Percentiles rank a stretch among this genome's conserved stretches.
Evolutionary conservation across 2,797 vertebrate genomes (phyloP).

Genomic region (Spinus olivaceus): DNA sequence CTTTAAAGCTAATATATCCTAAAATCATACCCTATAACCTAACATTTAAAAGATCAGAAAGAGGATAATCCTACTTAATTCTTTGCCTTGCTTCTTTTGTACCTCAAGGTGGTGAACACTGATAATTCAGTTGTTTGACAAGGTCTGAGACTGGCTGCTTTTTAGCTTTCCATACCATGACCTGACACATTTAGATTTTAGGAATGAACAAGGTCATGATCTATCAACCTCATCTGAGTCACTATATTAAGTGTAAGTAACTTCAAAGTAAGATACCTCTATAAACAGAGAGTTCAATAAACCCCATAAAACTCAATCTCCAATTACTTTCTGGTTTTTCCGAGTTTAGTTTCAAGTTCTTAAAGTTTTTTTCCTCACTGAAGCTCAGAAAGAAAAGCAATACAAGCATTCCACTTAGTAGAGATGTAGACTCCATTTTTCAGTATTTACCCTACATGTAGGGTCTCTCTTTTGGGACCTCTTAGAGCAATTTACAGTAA

Average conservation of each 20-base stretch:
- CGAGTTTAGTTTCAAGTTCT: neutral
- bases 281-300: neutral
- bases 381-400: neutral
- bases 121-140: neutral
- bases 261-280: neutral
- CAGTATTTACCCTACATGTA: neutral
- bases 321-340: neutral
- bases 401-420: neutral
- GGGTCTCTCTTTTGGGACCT: neutral
- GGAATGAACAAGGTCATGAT: neutral
- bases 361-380: neutral
- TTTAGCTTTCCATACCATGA: neutral
- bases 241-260: neutral
- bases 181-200: neutral
- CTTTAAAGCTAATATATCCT: neutral
- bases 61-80: constrained; percentile 17
- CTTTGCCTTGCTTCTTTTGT: neutral
- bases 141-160: neutral
- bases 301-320: neutral
- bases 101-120: neutral
- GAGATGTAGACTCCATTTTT: neutral
- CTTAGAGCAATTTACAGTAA: neutral
- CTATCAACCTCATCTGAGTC: neutral
- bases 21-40: neutral
- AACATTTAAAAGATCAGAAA: neutral